These are phyloP conservation scores for Luscinia megarhynchos DNA, from an alignment of 2,797 vertebrate species.

Conservation along the genomic window DNA sequence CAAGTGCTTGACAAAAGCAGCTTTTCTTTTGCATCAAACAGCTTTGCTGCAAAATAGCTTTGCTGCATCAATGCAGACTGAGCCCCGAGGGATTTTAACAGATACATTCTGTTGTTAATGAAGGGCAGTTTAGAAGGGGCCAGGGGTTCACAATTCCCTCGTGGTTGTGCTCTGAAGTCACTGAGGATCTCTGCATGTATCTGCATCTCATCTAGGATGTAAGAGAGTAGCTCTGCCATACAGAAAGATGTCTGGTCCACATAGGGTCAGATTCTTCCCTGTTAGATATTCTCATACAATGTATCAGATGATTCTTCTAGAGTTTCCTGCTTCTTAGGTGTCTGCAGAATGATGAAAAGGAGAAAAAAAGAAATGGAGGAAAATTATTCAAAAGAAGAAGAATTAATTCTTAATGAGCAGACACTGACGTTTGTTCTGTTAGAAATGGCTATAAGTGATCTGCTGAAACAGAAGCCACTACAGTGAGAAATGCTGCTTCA, in stretches of 20 bases:
- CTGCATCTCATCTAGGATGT: neutral
- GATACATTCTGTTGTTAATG: constrained; percentile 46
- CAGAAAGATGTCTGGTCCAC: neutral
- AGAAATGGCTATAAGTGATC: constrained; percentile 48
- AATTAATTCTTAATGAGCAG: constrained; percentile 59
- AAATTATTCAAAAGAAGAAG: constrained; percentile 46
- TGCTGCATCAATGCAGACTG: neutral
- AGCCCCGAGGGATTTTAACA: neutral
- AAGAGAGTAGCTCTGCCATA: neutral
- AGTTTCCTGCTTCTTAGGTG: neutral
- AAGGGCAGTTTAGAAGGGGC: constrained; percentile 47
- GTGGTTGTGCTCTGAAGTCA: neutral
- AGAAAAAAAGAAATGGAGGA: constrained; percentile 39
- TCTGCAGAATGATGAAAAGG: constrained; percentile 58
- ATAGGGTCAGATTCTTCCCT: neutral
- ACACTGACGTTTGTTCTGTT: constrained; percentile 23
- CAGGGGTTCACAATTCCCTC: neutral
- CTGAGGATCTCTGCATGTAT: neutral
- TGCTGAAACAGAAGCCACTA: constrained; percentile 10
- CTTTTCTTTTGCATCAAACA: constrained; percentile 26
- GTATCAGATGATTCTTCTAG: constrained; percentile 45
- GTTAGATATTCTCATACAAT: constrained; percentile 78
- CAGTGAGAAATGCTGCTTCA: constrained; percentile 39
- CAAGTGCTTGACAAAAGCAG: constrained; percentile 28
- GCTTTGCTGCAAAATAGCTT: constrained; percentile 30